Evolutionary conservation across 92 coral and sea anemone species (phyloP).

Genomic region (Virgularia gustaviana): DNA sequence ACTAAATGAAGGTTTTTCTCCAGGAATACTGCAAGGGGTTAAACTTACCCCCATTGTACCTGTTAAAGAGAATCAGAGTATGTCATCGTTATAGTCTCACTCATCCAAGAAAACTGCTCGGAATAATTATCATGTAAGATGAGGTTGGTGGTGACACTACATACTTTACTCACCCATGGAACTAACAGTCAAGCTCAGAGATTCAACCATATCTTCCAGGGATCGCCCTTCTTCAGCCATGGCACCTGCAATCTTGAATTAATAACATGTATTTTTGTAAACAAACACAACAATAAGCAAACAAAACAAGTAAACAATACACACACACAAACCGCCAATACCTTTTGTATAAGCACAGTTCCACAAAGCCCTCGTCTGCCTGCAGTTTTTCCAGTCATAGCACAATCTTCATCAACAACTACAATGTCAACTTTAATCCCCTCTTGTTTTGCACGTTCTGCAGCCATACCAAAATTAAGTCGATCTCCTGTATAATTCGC

Average conservation of each 20-base stretch:
- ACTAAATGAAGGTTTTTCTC: conserved; percentile 77
- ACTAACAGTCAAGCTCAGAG: conserved; percentile 60
- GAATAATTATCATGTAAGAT: not conserved
- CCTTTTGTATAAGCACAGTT: conserved; percentile 92
- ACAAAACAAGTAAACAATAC: not conserved
- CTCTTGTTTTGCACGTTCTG: conserved; percentile 87
- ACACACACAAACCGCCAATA: too few relatives aligned
- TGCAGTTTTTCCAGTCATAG: conserved; percentile 93
- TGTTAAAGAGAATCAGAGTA: too few relatives aligned
- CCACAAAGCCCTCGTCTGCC: conserved; percentile 98
- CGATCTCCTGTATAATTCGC: conserved; percentile 97
- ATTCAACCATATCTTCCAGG: conserved; percentile 66
- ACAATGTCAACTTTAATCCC: conserved; percentile 90
- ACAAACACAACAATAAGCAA: too few relatives aligned
- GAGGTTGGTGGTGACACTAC: not conserved
- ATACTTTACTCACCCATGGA: conserved; percentile 69
- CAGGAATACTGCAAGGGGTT: conserved; percentile 85
- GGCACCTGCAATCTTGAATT: conserved; percentile 82
- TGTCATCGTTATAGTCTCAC: too few relatives aligned
- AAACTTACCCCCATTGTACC: conserved; percentile 95
- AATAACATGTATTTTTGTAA: not conserved
- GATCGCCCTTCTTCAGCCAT: conserved; percentile 84
- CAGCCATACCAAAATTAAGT: conserved; percentile 92
- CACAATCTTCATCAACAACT: conserved; percentile 94
- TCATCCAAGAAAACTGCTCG: too few relatives aligned